These are phyloP conservation scores for Paratrypauchen microcephalus DNA, from an alignment of 2,797 vertebrate genomes.

Conservation along the genomic window DNA sequence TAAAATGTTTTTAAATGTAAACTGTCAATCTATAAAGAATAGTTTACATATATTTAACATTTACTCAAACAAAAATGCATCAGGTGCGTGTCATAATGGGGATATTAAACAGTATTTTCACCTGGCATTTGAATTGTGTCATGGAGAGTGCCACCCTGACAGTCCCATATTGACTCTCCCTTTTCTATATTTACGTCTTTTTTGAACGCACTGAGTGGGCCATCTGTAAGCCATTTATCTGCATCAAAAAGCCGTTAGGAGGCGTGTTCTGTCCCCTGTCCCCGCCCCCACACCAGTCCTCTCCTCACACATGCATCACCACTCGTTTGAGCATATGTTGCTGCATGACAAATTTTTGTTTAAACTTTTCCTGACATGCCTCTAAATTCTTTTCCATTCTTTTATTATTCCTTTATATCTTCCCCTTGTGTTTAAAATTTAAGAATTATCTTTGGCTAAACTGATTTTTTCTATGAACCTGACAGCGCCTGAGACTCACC, in stretches of 20 bases:
- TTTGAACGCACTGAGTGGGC: constrained; percentile 81
- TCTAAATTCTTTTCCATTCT: constrained; percentile 6
- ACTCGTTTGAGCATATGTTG: constrained; percentile 56
- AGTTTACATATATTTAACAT: background rate
- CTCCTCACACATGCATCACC: constrained; percentile 54
- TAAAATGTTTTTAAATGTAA: background rate
- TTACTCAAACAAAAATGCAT: background rate
- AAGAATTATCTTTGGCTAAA: constrained; percentile 39
- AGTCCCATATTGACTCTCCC: constrained; percentile 47
- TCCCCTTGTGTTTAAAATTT: constrained; percentile 4
- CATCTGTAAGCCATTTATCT: constrained; percentile 85
- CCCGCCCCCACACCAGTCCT: constrained; percentile 46
- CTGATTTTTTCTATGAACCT: constrained; percentile 74
- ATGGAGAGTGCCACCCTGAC: constrained; percentile 36
- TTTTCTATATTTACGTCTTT: constrained; percentile 73
- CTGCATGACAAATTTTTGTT: constrained; percentile 14
- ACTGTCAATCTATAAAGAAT: background rate
- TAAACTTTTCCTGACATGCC: constrained; percentile 10
- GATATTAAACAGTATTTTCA: background rate
- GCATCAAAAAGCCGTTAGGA: constrained; percentile 80
- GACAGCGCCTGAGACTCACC: constrained; percentile 74
- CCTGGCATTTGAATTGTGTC: constrained; percentile 13
- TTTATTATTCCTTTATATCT: background rate
- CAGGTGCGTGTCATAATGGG: background rate
- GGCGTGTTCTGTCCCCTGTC: constrained; percentile 48